Conservation (phyloP, 1,140 invertebrate genomes). For the Aphidius gifuensis region DNA sequence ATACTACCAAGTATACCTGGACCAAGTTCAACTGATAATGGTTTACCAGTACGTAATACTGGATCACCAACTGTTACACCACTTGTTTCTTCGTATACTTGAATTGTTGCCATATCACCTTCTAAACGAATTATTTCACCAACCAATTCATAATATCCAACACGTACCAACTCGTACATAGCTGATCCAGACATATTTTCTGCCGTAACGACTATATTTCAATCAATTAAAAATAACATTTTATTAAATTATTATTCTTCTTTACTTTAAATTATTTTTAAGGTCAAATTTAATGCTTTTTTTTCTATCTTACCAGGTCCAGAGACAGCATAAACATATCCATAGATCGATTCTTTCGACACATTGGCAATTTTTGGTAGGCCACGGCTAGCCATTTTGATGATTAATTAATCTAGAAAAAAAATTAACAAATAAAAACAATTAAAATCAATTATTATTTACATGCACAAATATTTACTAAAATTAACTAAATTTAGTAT, state of each 20-base stretch:
- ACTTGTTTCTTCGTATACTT: constrained; percentile 99
- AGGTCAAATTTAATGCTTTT: background rate
- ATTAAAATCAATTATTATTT: no score
- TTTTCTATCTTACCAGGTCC: constrained; percentile 59
- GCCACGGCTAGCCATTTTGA: constrained; percentile 45
- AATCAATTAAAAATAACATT: background rate
- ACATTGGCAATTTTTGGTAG: constrained; percentile 77
- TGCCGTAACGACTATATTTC: constrained; percentile 88
- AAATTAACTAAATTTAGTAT: no score
- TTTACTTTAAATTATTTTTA: constrained; percentile 10
- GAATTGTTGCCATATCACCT: constrained; percentile 99
- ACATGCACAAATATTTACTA: no score
- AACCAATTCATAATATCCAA: constrained; percentile 96
- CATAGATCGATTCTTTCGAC: constrained; percentile 83
- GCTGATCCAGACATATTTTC: constrained; percentile 99
- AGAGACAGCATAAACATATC: constrained; percentile 95
- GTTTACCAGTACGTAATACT: constrained; percentile 96
- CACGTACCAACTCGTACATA: constrained; percentile 99
- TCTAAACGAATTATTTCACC: constrained; percentile 99
- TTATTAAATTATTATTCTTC: background rate
- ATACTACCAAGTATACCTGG: constrained; percentile 99
- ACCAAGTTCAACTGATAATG: constrained; percentile 96
- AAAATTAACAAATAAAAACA: background rate
- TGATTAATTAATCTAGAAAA: constrained; percentile 31
- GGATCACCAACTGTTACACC: constrained; percentile 99